These are phyloP conservation scores for Solenopsis fugax DNA, from an alignment of 1,140 invertebrate genomes.

Conservation along the genomic window DNA sequence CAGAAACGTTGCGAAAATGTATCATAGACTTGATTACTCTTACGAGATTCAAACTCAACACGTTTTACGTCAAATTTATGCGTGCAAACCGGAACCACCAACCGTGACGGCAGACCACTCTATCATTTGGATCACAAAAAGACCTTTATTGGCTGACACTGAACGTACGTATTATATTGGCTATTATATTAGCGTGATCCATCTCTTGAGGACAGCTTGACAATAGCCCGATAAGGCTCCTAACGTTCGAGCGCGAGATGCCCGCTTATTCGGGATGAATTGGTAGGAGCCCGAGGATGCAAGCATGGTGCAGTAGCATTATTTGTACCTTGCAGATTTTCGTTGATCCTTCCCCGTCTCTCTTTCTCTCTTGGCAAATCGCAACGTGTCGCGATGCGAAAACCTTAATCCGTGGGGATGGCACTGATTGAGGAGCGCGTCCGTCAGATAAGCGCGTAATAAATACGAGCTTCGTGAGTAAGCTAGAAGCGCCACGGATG, in stretches of 20 bases:
- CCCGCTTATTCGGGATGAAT: conserved; percentile 33
- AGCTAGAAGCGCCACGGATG: conserved; percentile 74
- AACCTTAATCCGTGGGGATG: conserved; percentile 52
- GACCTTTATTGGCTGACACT: conserved; percentile 84
- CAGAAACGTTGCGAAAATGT: background rate
- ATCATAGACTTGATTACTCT: background rate
- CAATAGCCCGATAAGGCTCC: conserved; percentile 81
- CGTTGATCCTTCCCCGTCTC: background rate
- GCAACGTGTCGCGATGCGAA: conserved; percentile 24
- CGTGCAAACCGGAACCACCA: conserved; percentile 45
- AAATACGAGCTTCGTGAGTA: conserved; percentile 83
- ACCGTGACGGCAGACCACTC: conserved; percentile 75
- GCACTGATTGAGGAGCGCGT: conserved; percentile 71
- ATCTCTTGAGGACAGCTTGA: conserved; percentile 82
- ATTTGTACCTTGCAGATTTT: conserved; percentile 48
- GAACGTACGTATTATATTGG: conserved; percentile 81
- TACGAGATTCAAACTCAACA: background rate
- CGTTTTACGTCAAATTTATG: conserved; percentile 66
- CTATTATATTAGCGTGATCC: conserved; percentile 80
- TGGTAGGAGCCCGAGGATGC: conserved; percentile 44
- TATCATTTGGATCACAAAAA: conserved; percentile 82
- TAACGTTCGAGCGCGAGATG: conserved; percentile 69
- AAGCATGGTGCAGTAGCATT: background rate
- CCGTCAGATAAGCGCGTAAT: conserved; percentile 80
- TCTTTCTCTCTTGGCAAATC: background rate